These are phyloP conservation scores for Trematomus loennbergii DNA, from an alignment of 2,113 vertebrate genomes.

Conservation along the genomic window DNA sequence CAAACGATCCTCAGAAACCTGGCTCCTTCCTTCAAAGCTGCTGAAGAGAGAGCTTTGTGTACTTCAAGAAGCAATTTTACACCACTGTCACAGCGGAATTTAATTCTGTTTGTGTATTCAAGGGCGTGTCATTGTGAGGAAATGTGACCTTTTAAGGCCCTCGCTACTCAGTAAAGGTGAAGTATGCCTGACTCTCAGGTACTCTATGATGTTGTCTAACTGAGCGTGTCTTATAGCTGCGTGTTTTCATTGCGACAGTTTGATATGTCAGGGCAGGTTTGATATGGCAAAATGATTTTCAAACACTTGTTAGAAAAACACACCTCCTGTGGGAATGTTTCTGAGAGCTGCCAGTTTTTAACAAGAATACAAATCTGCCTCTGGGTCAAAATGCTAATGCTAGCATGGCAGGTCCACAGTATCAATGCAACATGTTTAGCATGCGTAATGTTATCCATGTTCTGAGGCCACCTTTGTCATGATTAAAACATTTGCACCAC, in stretches of 20 bases:
- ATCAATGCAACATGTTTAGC: too few relatives aligned
- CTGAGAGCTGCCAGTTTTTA: not conserved
- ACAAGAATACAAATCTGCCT: not conserved
- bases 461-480: not conserved
- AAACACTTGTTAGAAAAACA: not conserved
- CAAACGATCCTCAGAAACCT: slow-evolving; percentile 30
- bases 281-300: slow-evolving; percentile 4
- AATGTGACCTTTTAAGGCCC: slow-evolving; percentile 26
- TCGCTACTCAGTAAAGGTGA: too few relatives aligned
- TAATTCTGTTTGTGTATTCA: slow-evolving; percentile 35
- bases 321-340: not conserved
- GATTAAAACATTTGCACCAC: not conserved
- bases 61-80: slow-evolving; percentile 20
- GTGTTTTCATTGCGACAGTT: not conserved
- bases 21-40: slow-evolving; percentile 7
- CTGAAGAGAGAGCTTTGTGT: not conserved
- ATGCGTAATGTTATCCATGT: too few relatives aligned
- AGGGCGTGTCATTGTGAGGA: not conserved
- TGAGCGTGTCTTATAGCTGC: not conserved
- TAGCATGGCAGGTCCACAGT: too few relatives aligned
- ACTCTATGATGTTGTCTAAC: not conserved
- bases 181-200: too few relatives aligned
- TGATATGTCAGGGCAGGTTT: slow-evolving; percentile 23
- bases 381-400: too few relatives aligned
- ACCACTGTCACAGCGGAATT: slow-evolving; percentile 34